These are phyloP conservation scores for Pecten maximus DNA, from an alignment of 2,888 invertebrate species.

Conservation along the genomic window DNA sequence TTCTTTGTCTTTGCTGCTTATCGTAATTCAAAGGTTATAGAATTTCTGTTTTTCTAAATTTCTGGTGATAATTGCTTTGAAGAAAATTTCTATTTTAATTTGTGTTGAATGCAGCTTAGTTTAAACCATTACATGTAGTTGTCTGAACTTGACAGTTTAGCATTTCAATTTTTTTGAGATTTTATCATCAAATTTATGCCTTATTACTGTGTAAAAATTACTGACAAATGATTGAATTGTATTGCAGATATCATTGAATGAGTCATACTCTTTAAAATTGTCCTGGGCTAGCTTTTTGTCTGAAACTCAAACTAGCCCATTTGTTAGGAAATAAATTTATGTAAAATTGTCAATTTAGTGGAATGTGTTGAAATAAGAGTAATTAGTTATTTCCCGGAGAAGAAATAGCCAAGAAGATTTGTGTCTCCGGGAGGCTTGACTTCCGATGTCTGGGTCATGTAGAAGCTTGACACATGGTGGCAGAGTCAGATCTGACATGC, in stretches of 20 bases:
- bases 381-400: slow-evolving; percentile 14
- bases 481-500: not conserved
- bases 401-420: slow-evolving; percentile 5
- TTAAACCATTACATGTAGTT: not conserved
- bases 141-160: not conserved
- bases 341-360: slow-evolving; percentile 4
- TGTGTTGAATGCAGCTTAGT: not conserved
- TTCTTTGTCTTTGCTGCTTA: not conserved
- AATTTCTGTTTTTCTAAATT: not conserved
- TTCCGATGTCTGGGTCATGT: slow-evolving; percentile 9
- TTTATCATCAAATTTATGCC: not conserved
- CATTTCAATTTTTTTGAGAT: not conserved
- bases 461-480: slow-evolving; percentile 30
- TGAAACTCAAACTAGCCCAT: not conserved
- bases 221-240: too few species aligned
- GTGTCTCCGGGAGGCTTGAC: slow-evolving; percentile 10
- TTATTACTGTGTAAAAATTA: not conserved
- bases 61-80: not conserved
- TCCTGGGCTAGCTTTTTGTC: not conserved
- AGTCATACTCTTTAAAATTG: not conserved
- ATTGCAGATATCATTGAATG: not conserved
- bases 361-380: slow-evolving; percentile 7
- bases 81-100: not conserved
- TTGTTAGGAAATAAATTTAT: slow-evolving; percentile 26
- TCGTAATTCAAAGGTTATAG: too few species aligned